Evolutionary conservation across 2,888 invertebrate genomes (phyloP).

Genomic region (Synergus gifuensis): DNA sequence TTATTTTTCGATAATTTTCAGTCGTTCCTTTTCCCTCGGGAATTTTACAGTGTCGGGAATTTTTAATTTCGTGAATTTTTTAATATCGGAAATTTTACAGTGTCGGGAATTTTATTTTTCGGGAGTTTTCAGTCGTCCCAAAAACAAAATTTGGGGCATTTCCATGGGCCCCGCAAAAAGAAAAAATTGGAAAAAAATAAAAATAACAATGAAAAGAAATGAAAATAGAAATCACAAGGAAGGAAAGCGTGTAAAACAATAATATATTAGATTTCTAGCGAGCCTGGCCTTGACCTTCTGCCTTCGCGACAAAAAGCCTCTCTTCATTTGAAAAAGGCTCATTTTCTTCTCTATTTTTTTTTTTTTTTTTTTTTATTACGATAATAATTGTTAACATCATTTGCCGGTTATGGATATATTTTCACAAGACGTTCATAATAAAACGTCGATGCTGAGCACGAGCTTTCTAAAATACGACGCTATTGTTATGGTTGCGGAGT

Average conservation of each 20-base stretch:
- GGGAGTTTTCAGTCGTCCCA: too few species aligned
- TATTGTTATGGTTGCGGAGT: slow-evolving; percentile 78
- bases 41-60: too few species aligned
- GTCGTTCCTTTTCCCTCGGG: too few species aligned
- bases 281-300: slow-evolving; percentile 46
- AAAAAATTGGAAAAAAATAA: neutral
- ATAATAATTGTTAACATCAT: neutral
- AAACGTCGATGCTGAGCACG: slow-evolving; percentile 47
- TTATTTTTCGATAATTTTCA: too few species aligned
- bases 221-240: slow-evolving; percentile 24
- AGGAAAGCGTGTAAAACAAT: slow-evolving; percentile 19
- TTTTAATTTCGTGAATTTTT: too few species aligned
- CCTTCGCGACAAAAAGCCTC: slow-evolving; percentile 51
- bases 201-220: slow-evolving; percentile 26
- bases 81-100: too few species aligned
- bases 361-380: neutral
- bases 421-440: slow-evolving; percentile 46
- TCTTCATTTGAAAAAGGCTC: slow-evolving; percentile 26
- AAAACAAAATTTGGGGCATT: too few species aligned
- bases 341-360: neutral
- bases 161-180: too few species aligned
- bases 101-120: too few species aligned
- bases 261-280: neutral
- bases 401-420: slow-evolving; percentile 45
- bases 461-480: slow-evolving; percentile 60